Evolutionary conservation across 2,888 invertebrate genomes (phyloP).

Genomic region (Arge pagana): DNA sequence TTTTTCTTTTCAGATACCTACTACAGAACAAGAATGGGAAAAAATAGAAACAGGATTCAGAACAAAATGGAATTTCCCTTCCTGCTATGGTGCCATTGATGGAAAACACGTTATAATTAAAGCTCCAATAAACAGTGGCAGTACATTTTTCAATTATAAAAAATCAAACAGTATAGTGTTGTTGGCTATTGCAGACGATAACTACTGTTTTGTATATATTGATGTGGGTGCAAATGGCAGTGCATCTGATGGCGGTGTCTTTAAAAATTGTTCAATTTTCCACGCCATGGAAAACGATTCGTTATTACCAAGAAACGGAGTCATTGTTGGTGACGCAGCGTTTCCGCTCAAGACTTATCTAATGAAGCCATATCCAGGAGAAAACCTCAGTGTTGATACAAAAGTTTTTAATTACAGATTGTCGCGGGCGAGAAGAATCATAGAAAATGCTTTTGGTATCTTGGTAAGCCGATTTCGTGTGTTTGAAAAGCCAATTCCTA

Average conservation of each 20-base stretch:
- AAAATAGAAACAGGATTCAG: constrained; percentile 36
- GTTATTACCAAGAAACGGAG: too few relatives aligned
- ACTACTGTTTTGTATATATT: constrained; percentile 50
- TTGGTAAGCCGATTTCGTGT: constrained; percentile 9
- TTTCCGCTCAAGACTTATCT: constrained; percentile 11
- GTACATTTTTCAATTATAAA: constrained; percentile 47
- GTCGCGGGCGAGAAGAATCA: constrained; percentile 14
- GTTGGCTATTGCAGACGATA: constrained; percentile 49
- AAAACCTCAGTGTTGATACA: constrained; percentile 1
- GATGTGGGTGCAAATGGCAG: constrained; percentile 46
- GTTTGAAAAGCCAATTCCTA: constrained; percentile 6
- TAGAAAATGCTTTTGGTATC: constrained; percentile 19
- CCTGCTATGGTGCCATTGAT: constrained; percentile 44
- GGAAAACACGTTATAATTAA: constrained; percentile 47
- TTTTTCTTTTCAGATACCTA: constrained; percentile 38
- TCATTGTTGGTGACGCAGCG: constrained; percentile 24
- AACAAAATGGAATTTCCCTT: constrained; percentile 45
- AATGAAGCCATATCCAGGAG: constrained; percentile 17
- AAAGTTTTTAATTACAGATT: constrained; percentile 22
- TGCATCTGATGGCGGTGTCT: constrained; percentile 45
- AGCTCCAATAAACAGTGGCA: constrained; percentile 40
- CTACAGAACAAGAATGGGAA: constrained; percentile 40
- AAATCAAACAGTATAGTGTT: constrained; percentile 47
- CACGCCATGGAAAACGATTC: too few relatives aligned
- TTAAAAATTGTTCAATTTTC: constrained; percentile 32